Base-by-base conservation (phyloP, 1,140 invertebrate genomes). In the Drosophila asahinai region DNA sequence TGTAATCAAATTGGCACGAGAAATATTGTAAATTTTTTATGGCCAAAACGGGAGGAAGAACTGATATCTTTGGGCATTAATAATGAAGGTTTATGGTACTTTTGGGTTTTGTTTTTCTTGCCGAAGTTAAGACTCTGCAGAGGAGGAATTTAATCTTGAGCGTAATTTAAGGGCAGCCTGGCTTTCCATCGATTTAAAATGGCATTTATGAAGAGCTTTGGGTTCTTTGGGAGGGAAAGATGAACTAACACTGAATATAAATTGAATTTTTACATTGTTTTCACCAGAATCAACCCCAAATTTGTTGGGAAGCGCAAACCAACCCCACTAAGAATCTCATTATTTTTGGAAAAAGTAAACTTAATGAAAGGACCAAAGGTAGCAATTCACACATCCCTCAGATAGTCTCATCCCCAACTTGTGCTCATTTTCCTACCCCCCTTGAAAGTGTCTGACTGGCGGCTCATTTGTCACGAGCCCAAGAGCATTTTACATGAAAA, bases 1-100 rank as follows among this genome's bases (percentile, higher is more conserved):
- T 67, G 63, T 79, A 90, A 90, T 90, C 81, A 89, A 90, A 90
- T 81, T 76, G 77, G 78, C 75, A 48, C 68, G 55, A 73, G 52
- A 57, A 63, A 58, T 66, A 66, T 79, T 83, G 43, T 51, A 36
- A 45, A 58, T 83, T 83, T 65, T 82, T 57, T 61, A 70, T 64
- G 58, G 36, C 59, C 45, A 43, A 65, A 76, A 30, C 42, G 72
- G 52, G 38, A n/a, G 25, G 27, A 22, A n/a, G 51, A 60, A 30
- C 51, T 72, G 67, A 67, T 73, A 78, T 67, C 59, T 57, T 48
- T 14, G n/a, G 38, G 36, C 61, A 77, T 67, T 71, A 71, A 77
- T 65, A 65, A 65, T 61, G 54, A 80, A 61, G 61, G 51, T 73
- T 80, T 79, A 66, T 60, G 45, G 59, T 42, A 43, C 68, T 61